Conservation (phyloP, 2,113 vertebrate species). For the Chrysochloris asiatica region DNA sequence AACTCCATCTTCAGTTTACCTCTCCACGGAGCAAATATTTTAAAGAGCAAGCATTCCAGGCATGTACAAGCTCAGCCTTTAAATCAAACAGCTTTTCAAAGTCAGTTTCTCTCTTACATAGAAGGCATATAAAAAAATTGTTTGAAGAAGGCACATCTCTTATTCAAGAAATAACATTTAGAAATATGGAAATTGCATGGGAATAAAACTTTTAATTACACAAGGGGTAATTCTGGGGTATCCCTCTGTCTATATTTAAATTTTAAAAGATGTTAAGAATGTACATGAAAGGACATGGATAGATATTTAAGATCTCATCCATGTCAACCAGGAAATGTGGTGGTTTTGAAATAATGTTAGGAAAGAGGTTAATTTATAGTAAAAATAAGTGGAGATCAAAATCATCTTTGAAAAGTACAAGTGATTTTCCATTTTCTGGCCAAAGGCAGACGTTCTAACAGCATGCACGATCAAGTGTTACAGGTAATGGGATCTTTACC, state of each 20-base stretch:
- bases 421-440: not conserved
- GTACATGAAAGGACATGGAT: not conserved
- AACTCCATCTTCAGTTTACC: constrained; percentile 40
- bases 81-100: constrained; percentile 41
- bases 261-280: not conserved
- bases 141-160: not conserved
- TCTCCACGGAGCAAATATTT: constrained; percentile 47
- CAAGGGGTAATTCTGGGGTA: not conserved
- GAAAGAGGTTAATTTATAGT: not conserved
- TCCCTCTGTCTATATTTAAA: not conserved
- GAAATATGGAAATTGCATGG: not conserved
- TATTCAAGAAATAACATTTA: constrained; percentile 8
- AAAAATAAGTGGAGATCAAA: not conserved
- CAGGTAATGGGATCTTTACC: too few relatives aligned
- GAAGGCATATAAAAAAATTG: not conserved
- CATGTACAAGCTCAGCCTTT: not conserved
- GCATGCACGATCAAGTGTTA: not conserved
- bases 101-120: not conserved
- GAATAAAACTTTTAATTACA: not conserved
- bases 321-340: not conserved
- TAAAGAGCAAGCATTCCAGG: constrained; percentile 35
- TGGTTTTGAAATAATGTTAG: not conserved
- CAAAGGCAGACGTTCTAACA: not conserved
- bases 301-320: constrained; percentile 1
- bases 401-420: not conserved